Percentiles rank a stretch among this genome's conserved stretches.
Evolutionary conservation across 2,888 invertebrate species (phyloP).

Genomic region (Parnassius apollo): DNA sequence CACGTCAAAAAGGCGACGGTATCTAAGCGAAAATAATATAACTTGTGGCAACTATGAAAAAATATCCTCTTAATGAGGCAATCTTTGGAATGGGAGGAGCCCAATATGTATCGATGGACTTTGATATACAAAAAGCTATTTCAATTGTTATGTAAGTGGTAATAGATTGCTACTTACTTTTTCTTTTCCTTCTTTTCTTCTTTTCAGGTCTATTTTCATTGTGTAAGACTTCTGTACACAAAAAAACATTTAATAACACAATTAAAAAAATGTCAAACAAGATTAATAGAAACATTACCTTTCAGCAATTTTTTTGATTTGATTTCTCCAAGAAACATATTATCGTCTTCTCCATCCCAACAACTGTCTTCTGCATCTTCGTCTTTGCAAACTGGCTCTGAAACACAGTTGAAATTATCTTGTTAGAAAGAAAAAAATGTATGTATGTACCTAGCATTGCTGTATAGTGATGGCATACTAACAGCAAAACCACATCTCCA

Average conservation of each 20-base stretch:
- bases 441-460: too few species aligned
- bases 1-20: too few species aligned
- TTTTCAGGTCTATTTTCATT: constrained; percentile 46
- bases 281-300: constrained; percentile 9
- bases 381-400: constrained; percentile 48
- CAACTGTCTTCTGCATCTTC: constrained; percentile 45
- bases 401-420: constrained; percentile 2
- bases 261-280: background rate
- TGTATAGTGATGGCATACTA: too few species aligned
- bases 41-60: too few species aligned
- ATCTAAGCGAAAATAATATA: too few species aligned
- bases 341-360: constrained; percentile 70
- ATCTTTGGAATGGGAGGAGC: too few species aligned
- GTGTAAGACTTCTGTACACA: constrained; percentile 37
- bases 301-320: constrained; percentile 25
- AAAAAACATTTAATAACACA: constrained; percentile 11
- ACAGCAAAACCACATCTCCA: too few species aligned
- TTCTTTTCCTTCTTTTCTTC: constrained; percentile 64
- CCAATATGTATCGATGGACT: too few species aligned
- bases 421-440: background rate
- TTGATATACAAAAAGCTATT: too few species aligned
- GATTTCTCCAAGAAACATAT: constrained; percentile 43
- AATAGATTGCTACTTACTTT: constrained; percentile 40
- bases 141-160: background rate
- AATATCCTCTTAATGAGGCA: too few species aligned